Evolutionary conservation across 2,888 invertebrate species (phyloP).

Genomic region (Sphaerophoria taeniata): DNA sequence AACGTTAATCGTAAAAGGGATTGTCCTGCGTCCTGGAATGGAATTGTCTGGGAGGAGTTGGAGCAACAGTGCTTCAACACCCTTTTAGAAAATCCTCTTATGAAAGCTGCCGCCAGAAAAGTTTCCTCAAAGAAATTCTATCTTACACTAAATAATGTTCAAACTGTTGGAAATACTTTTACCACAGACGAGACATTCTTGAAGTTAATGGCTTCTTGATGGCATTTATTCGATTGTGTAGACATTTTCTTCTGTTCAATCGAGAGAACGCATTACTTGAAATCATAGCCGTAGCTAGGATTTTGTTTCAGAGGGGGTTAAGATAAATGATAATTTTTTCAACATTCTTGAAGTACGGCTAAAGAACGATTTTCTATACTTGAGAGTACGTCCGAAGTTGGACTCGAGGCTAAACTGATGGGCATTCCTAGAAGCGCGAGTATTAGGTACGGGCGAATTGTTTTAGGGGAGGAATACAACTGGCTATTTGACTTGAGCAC

Average conservation of each 20-base stretch:
- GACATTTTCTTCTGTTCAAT: background rate
- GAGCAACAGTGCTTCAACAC: background rate
- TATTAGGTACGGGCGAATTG: too few species aligned
- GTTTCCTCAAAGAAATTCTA: conserved; percentile 22
- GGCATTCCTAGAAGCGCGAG: too few species aligned
- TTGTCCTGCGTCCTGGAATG: background rate
- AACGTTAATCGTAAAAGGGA: conserved; percentile 26
- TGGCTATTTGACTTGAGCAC: too few species aligned
- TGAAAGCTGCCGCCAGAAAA: conserved; percentile 5
- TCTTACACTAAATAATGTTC: background rate
- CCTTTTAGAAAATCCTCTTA: conserved; percentile 34
- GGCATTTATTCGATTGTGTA: conserved; percentile 16
- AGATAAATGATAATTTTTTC: too few species aligned
- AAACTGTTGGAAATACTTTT: background rate
- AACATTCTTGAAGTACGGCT: too few species aligned
- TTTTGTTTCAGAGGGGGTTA: too few species aligned
- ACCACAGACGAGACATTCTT: conserved; percentile 16
- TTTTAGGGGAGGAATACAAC: too few species aligned
- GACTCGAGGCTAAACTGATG: too few species aligned
- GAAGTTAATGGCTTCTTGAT: conserved; percentile 54
- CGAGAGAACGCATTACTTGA: conserved; percentile 2
- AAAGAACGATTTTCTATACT: too few species aligned
- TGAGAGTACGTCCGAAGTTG: too few species aligned
- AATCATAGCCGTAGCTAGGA: too few species aligned
- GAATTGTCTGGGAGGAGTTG: background rate